A percentile compares a stretch with the other conserved stretches of the same genome.
Conservation (phyloP, 2,797 vertebrate genomes). For the Neopelma chrysocephalum region DNA sequence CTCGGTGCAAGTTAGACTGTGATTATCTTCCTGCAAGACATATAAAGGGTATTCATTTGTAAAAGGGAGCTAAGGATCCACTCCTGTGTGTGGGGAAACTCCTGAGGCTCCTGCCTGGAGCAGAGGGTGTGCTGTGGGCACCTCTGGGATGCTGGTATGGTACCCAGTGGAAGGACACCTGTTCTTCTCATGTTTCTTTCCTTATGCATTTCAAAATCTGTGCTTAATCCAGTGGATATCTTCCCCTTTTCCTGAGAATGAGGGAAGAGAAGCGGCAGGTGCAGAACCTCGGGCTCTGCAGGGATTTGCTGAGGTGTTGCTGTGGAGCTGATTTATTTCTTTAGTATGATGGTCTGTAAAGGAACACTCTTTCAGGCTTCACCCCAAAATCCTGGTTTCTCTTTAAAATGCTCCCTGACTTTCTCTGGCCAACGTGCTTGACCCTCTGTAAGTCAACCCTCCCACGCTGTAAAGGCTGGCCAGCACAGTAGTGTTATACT, state of each 20-base stretch:
- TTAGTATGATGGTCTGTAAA: fast-evolving
- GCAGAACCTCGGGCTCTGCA: not conserved
- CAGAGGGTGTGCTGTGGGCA: not conserved
- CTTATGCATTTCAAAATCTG: fast-evolving
- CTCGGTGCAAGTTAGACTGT: not conserved
- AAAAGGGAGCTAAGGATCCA: not conserved
- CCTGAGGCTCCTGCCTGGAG: not conserved
- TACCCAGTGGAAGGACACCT: not conserved
- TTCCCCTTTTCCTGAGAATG: not conserved
- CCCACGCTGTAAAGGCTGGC: not conserved
- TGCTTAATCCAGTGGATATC: not conserved
- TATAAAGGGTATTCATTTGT: slow-evolving; percentile 13
- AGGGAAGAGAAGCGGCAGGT: fast-evolving
- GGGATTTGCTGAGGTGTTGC: not conserved
- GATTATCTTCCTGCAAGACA: slow-evolving; percentile 23
- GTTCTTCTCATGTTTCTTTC: not conserved
- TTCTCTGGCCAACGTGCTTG: not conserved
- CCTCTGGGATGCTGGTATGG: not conserved
- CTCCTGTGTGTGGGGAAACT: not conserved
- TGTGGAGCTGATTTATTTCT: not conserved
- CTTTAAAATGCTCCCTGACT: not conserved
- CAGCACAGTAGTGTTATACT: not conserved
- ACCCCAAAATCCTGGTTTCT: not conserved
- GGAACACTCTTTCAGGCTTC: not conserved
- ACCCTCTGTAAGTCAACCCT: not conserved